A percentile compares a stretch with the other conserved stretches of the same genome.
Conservation (phyloP, 2,888 invertebrate genomes). For the Idaea aversata region DNA sequence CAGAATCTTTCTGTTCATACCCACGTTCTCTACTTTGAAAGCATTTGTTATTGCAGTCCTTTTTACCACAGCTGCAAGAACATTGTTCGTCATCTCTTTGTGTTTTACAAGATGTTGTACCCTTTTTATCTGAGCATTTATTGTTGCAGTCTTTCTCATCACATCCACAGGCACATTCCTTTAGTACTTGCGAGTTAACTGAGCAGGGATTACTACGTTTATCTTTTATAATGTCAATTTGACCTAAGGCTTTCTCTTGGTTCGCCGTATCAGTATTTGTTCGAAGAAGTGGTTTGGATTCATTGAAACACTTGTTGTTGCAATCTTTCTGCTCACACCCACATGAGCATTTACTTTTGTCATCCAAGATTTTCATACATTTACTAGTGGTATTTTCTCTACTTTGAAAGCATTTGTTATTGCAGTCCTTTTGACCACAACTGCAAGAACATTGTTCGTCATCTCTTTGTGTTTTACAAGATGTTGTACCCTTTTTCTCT, state of each 20-base stretch:
- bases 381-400: background rate
- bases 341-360: background rate
- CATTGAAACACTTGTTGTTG: background rate
- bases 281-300: constrained; percentile 7
- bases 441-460: constrained; percentile 7
- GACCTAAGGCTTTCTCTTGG: constrained; percentile 25
- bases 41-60: constrained; percentile 8
- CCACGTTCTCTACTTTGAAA: background rate
- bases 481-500: constrained; percentile 3
- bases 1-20: background rate
- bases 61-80: background rate
- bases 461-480: constrained; percentile 3
- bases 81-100: background rate
- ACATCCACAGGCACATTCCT: background rate
- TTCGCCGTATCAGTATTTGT: too few species aligned
- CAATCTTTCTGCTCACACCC: background rate
- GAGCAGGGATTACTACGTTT: constrained; percentile 1
- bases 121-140: background rate
- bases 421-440: constrained; percentile 6
- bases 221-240: background rate
- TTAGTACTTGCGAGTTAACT: background rate
- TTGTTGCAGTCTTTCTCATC: background rate
- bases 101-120: background rate
- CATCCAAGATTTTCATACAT: background rate
- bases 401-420: constrained; percentile 4